Evolutionary conservation across 2,888 invertebrate species (phyloP).

Genomic region (Tanytarsus gracilentus): DNA sequence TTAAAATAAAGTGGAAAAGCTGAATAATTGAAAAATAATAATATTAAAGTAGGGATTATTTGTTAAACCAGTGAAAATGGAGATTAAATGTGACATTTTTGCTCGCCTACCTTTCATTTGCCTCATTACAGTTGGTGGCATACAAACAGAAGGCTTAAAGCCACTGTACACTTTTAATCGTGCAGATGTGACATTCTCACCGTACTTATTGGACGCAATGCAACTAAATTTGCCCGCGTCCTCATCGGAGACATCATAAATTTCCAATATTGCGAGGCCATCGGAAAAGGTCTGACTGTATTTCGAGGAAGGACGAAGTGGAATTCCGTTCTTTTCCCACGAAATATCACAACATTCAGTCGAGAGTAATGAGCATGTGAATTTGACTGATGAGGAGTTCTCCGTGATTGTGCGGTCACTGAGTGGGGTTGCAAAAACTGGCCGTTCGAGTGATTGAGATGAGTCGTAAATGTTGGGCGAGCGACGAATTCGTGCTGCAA

Average conservation of each 20-base stretch:
- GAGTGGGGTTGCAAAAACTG: conserved; percentile 65
- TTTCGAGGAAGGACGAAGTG: conserved; percentile 48
- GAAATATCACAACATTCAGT: conserved; percentile 56
- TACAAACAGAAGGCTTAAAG: conserved; percentile 54
- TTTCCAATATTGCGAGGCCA: conserved; percentile 66
- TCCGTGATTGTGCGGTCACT: conserved; percentile 67
- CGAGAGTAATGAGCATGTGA: conserved; percentile 66
- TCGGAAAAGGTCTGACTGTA: conserved; percentile 52
- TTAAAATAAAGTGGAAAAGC: no score
- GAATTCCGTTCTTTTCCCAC: conserved; percentile 65
- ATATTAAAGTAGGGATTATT: no score
- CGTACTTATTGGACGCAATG: conserved; percentile 64
- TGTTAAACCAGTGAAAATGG: background rate
- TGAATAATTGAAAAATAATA: no score
- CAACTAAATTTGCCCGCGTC: conserved; percentile 77
- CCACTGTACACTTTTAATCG: conserved; percentile 64
- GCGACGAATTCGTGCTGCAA: background rate
- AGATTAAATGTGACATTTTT: background rate
- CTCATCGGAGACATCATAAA: conserved; percentile 53
- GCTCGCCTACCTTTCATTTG: conserved; percentile 56
- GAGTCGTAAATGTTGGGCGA: background rate
- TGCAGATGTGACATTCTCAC: conserved; percentile 60
- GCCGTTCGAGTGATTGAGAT: conserved; percentile 41
- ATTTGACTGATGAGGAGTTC: conserved; percentile 61
- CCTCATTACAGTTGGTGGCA: conserved; percentile 64